Base-by-base conservation (phyloP, 2,113 vertebrate species). In the Xenopus tropicalis region DNA sequence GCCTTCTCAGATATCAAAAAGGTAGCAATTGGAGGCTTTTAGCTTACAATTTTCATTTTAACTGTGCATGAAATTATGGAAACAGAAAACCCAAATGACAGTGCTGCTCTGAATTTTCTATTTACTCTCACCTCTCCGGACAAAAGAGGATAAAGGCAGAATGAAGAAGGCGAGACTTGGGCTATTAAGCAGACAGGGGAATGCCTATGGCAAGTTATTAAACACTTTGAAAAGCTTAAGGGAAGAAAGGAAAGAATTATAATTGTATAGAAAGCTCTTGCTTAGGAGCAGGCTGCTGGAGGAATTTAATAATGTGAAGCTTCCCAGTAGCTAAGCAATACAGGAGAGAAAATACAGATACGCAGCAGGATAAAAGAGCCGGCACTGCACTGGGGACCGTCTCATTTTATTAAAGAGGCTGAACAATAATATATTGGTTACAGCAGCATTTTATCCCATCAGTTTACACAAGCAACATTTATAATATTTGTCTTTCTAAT, bases 191-290 rank as follows among this genome's bases (percentile, higher is more conserved):
- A 54, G 52, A n/a, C 19, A 54, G 52, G 52, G 17, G 52, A 54
- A 54, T 54, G 52, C 52, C 52, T 54, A n/a, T 54, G 52, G 52
- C 52, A 54, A 54, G 52, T 54, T 54, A n/a, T 54, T n/a, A 54
- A 54, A n/a, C 19, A n/a, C 52, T 54, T n/a, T 54, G 19, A 54
- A 54, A 54, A 54, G 52, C 46, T 48, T 48, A 48, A 48, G 46
- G 46, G 46, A 48, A 17, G 52, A 54, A 54, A n/a, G 16, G 19
- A 54, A n/a, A 54, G 8, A 54, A 54, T 54, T n/a, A n/a, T 54
- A 54, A 54, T 54, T 54, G 52, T 54, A 20, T 54, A 54, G 52
- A 14, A 8, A 9, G 52, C 8, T n/a, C 52, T 54, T 54, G 52
- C 52, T 54, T 4, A 17, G 19, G 19, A 54, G 52, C 52, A 48